Percentiles rank a stretch among this genome's conserved stretches.
Evolutionary conservation across 2,888 invertebrate genomes (phyloP).

Genomic region (Nomada lathburiana): DNA sequence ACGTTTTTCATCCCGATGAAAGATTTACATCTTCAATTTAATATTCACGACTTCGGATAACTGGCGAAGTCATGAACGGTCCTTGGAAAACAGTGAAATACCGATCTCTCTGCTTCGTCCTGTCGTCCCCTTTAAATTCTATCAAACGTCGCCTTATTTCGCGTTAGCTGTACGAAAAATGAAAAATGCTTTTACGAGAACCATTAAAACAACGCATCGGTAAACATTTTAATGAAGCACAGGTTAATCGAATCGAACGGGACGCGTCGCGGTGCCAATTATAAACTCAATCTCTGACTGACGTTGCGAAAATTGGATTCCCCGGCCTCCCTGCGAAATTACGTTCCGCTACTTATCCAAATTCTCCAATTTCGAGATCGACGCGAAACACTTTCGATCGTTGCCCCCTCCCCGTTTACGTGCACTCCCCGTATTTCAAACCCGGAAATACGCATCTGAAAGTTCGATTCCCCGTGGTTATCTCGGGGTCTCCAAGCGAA

Average conservation of each 20-base stretch:
- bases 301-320: conserved; percentile 56
- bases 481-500: no score
- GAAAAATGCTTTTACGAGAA: not conserved
- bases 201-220: conserved; percentile 24
- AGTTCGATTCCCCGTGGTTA: no score
- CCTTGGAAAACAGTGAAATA: not conserved
- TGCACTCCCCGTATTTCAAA: not conserved
- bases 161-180: not conserved
- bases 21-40: not conserved
- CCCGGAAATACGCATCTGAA: not conserved
- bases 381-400: not conserved
- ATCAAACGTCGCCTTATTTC: not conserved
- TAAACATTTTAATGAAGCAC: conserved; percentile 55
- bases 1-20: not conserved
- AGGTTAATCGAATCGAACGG: conserved; percentile 46
- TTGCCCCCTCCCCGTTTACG: not conserved
- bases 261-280: conserved; percentile 42
- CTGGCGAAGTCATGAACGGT: not conserved
- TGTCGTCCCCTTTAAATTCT: not conserved
- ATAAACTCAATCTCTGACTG: conserved; percentile 57
- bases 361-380: conserved; percentile 36
- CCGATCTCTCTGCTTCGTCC: no score
- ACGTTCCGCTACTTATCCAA: conserved; percentile 44
- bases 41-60: not conserved
- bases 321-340: conserved; percentile 27